Conservation (phyloP, 2,113 vertebrate species). For the Potamarius usumacintae region DNA sequence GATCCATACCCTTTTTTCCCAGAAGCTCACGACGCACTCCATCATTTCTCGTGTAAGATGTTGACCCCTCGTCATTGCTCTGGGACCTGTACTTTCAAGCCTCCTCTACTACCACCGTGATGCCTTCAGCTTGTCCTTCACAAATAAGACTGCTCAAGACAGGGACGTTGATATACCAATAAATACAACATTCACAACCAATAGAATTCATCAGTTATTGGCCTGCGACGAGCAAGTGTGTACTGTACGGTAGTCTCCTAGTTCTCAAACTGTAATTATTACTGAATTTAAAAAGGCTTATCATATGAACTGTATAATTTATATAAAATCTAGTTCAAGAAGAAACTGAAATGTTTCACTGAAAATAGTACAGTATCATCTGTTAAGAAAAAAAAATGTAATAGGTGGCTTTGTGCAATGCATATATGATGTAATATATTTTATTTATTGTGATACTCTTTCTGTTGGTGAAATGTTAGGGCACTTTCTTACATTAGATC, state of each 20-base stretch:
- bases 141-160: slow-evolving; percentile 47
- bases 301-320: slow-evolving; percentile 65
- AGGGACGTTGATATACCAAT: slow-evolving; percentile 33
- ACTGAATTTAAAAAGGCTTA: slow-evolving; percentile 50
- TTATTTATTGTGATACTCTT: slow-evolving; percentile 68
- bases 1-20: slow-evolving; percentile 67
- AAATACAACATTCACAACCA: slow-evolving; percentile 20
- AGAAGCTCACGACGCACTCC: slow-evolving; percentile 93
- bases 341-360: slow-evolving; percentile 63
- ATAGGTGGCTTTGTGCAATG: slow-evolving; percentile 96
- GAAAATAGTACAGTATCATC: slow-evolving; percentile 63
- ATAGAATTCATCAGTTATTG: slow-evolving; percentile 27
- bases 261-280: slow-evolving; percentile 60
- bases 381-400: slow-evolving; percentile 71
- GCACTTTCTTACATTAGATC: slow-evolving; percentile 61
- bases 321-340: slow-evolving; percentile 60
- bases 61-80: slow-evolving; percentile 91
- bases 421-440: slow-evolving; percentile 74
- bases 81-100: slow-evolving; percentile 92
- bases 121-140: slow-evolving; percentile 57
- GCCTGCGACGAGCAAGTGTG: slow-evolving; percentile 42
- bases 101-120: slow-evolving; percentile 88
- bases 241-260: slow-evolving; percentile 47
- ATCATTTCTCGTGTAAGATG: slow-evolving; percentile 98
- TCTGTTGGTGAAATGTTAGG: slow-evolving; percentile 74